Percentiles rank a stretch among this genome's conserved stretches.
Evolutionary conservation across 2,888 invertebrate species (phyloP).

Genomic region (Erebia aethiops): DNA sequence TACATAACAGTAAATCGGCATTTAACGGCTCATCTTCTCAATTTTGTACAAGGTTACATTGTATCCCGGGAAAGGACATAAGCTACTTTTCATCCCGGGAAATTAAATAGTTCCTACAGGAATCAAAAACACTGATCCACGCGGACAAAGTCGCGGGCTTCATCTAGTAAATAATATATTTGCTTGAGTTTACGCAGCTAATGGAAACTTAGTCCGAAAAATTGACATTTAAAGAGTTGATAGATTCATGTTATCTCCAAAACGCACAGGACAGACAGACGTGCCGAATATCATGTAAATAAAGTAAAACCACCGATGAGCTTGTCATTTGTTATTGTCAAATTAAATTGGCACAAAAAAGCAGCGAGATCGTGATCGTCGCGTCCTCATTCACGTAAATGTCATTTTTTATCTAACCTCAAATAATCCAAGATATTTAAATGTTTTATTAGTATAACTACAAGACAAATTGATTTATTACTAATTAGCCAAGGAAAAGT

Average conservation of each 20-base stretch:
- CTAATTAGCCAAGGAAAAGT: neutral
- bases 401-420: conserved; percentile 62
- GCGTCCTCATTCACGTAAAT: conserved; percentile 58
- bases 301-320: conserved; percentile 41
- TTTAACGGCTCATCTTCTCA: too few species aligned
- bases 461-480: neutral
- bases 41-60: too few species aligned
- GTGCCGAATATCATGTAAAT: conserved; percentile 26
- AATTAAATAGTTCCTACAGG: too few species aligned
- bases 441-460: neutral
- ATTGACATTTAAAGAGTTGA: conserved; percentile 34
- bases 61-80: too few species aligned
- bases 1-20: too few species aligned
- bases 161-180: too few species aligned
- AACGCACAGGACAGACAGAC: conserved; percentile 20
- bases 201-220: conserved; percentile 14
- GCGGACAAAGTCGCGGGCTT: too few species aligned
- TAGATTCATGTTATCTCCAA: conserved; percentile 21
- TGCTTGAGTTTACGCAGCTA: too few species aligned
- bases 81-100: too few species aligned
- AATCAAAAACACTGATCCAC: too few species aligned
- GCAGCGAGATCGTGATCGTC: conserved; percentile 49
- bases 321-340: conserved; percentile 61
- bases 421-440: conserved; percentile 36
- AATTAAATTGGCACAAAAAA: conserved; percentile 53